phyloP scores from a whole-genome alignment of 2,113 vertebrate genomes.

The Tringa solitaria region DNA sequence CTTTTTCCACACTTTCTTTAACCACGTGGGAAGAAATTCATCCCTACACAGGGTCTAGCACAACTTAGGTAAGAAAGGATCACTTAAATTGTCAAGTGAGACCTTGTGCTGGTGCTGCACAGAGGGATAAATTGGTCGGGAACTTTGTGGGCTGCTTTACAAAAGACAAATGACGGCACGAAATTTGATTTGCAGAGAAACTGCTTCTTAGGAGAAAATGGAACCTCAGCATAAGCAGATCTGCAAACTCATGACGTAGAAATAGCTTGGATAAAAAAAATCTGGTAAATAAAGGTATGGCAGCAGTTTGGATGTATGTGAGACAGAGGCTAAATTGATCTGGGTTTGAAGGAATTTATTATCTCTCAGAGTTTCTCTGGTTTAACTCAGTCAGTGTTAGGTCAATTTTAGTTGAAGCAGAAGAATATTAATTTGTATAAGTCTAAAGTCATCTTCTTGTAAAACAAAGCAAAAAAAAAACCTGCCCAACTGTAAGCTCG shows the following conservation, averaged over 20 bases:
- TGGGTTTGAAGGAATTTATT: neutral
- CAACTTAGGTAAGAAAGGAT: neutral
- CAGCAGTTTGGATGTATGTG: neutral
- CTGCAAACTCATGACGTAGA: neutral
- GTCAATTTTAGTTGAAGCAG: neutral
- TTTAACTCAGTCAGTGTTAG: neutral
- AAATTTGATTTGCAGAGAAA: neutral
- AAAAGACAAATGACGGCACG: neutral
- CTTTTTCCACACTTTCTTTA: neutral
- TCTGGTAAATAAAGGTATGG: neutral
- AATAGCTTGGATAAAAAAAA: constrained; percentile 20
- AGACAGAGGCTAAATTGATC: neutral
- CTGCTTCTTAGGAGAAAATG: neutral
- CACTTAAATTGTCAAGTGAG: neutral
- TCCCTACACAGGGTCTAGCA: neutral
- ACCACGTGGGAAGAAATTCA: neutral
- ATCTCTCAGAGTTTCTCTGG: neutral
- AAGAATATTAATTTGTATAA: neutral
- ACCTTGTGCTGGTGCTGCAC: neutral
- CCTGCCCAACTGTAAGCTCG: neutral
- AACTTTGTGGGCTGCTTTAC: neutral
- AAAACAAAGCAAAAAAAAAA: neutral
- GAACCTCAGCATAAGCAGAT: constrained; percentile 2
- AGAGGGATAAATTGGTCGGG: neutral
- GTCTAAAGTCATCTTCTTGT: neutral